Percentiles rank a stretch among this genome's conserved stretches.
Conservation (phyloP, 2,113 vertebrate genomes). For the Rhadina sibilatrix region DNA sequence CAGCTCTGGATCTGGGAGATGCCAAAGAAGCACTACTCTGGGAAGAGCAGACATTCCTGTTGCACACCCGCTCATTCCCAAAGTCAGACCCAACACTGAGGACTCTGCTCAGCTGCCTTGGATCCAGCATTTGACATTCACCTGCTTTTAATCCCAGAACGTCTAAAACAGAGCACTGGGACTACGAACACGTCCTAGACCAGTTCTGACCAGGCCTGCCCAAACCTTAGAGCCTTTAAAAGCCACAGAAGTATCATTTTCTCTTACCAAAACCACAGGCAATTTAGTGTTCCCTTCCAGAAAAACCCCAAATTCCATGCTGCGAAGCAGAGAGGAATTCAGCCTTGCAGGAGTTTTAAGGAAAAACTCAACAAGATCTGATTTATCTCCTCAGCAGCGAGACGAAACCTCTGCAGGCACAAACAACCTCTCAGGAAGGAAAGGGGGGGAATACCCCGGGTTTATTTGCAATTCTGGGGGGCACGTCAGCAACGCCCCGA, state of each 20-base stretch:
- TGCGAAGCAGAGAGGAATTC: not conserved
- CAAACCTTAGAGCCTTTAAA: not conserved
- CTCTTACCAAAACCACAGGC: not conserved
- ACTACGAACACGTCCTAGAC: accelerated
- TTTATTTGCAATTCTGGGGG: not conserved
- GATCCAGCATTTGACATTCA: not conserved
- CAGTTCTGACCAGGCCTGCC: not conserved
- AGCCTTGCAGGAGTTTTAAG: not conserved
- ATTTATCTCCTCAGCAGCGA: not conserved
- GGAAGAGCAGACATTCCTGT: not conserved
- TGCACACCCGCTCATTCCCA: not conserved
- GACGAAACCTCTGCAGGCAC: not conserved
- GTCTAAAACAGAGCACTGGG: accelerated
- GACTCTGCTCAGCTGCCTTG: not conserved
- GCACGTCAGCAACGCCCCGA: accelerated
- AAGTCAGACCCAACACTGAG: not conserved
- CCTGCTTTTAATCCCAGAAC: not conserved
- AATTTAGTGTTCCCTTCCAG: conserved; percentile 7
- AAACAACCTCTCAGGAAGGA: accelerated
- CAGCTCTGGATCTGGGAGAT: not conserved
- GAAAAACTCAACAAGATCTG: not conserved
- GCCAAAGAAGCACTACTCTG: not conserved
- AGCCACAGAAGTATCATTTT: not conserved
- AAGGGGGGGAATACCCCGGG: not conserved
- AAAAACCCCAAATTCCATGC: not conserved